phyloP scores from a whole-genome alignment of 2,113 vertebrate genomes.

The Morone chrysops region DNA sequence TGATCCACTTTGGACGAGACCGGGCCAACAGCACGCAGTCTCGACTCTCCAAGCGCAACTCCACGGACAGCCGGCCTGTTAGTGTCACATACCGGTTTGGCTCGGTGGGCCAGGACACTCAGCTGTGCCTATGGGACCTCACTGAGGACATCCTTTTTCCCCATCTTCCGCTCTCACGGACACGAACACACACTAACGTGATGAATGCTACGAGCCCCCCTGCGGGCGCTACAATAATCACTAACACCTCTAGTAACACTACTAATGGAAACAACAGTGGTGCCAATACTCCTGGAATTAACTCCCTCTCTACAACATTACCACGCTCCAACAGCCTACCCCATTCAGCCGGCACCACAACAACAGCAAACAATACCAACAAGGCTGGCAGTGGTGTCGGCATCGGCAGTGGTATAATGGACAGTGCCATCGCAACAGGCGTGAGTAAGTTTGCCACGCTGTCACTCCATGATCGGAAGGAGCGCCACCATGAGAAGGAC shows the following conservation, averaged over 20 bases:
- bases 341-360: constrained; percentile 88
- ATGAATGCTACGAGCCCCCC: constrained; percentile 96
- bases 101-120: constrained; percentile 99
- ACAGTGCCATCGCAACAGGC: constrained; percentile 93
- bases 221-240: constrained; percentile 72
- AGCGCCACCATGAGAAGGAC: constrained; percentile 95
- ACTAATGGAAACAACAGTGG: constrained; percentile 85
- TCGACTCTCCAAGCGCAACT: constrained; percentile 97
- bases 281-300: constrained; percentile 85
- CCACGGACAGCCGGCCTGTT: constrained; percentile 96
- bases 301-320: constrained; percentile 90
- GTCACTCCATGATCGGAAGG: constrained; percentile 97
- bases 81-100: constrained; percentile 98
- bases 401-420: constrained; percentile 87
- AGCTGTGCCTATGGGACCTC: constrained; percentile 99
- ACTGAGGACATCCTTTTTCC: constrained; percentile 99
- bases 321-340: constrained; percentile 99
- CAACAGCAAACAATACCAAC: constrained; percentile 85
- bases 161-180: constrained; percentile 96
- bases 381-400: constrained; percentile 77
- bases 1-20: constrained; percentile 91
- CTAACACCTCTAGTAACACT: constrained; percentile 75
- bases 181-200: constrained; percentile 98
- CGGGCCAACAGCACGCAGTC: constrained; percentile 97
- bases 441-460: constrained; percentile 98